Evolutionary conservation across 2,113 vertebrate genomes (phyloP).

Genomic region (Paramormyrops kingsleyae): DNA sequence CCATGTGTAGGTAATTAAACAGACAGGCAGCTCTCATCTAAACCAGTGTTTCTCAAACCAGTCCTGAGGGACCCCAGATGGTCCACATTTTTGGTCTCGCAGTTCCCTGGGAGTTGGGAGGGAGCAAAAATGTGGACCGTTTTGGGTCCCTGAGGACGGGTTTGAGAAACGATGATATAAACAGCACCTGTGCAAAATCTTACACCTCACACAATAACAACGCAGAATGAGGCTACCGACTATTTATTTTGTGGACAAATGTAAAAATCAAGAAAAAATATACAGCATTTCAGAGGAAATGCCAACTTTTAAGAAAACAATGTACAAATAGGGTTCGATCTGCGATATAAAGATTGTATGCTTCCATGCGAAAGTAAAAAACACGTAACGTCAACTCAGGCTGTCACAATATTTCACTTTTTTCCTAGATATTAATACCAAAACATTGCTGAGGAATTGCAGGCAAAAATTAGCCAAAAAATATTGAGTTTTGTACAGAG

Average conservation of each 20-base stretch:
- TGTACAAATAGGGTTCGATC: slow-evolving; percentile 49
- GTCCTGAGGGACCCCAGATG: too few species aligned
- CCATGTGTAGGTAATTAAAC: background rate
- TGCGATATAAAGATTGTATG: slow-evolving; percentile 60
- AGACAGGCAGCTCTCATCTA: background rate
- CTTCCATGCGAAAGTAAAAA: slow-evolving; percentile 62
- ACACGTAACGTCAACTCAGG: slow-evolving; percentile 51
- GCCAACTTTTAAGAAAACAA: slow-evolving; percentile 44
- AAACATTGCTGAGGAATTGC: slow-evolving; percentile 66
- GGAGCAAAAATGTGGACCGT: too few species aligned
- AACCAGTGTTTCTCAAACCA: background rate
- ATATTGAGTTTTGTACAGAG: slow-evolving; percentile 48
- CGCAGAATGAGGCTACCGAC: slow-evolving; percentile 49
- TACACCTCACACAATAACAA: background rate
- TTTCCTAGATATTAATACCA: slow-evolving; percentile 56
- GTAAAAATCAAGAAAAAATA: slow-evolving; percentile 54
- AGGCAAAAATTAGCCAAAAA: slow-evolving; percentile 58
- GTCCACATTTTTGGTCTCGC: too few species aligned
- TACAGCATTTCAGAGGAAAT: slow-evolving; percentile 58
- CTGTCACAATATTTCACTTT: slow-evolving; percentile 53
- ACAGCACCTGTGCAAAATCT: background rate
- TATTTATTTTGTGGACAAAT: slow-evolving; percentile 66
- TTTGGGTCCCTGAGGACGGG: too few species aligned
- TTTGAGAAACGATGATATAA: background rate
- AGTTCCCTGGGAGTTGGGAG: too few species aligned